Evolutionary conservation across 2,797 vertebrate species (phyloP), one percentile per base, ranked within the genome.

Genomic region (Botia almorhae): DNA sequence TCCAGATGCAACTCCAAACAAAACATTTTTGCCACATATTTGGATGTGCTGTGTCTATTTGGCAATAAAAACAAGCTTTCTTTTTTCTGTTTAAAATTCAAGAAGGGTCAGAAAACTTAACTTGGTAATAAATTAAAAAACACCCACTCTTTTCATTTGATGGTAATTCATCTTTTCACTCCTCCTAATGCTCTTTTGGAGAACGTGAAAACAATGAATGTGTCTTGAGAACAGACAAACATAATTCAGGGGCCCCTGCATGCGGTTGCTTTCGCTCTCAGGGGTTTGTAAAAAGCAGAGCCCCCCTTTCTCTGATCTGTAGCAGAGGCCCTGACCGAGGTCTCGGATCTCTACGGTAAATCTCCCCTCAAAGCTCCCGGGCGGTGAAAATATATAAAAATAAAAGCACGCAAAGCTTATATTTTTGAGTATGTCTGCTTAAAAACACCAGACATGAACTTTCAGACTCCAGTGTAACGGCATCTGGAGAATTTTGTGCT

Each of bases 301-400:
- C 51, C 17, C 76, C 61, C 60, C 78, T 68, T 71, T 76, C 69
- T 51, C 70, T 64, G 39, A 68, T 65, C 78, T 71, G 58, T 55
- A 77, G 26, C 53, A 63, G 53, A 13, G 78, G 68, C 29, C 73
- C 58, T 4, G 64, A 48, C 65, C 65, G 63, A 60, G 64, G 65
- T 58, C 63, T 78, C 51, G 46, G 67, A 61, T 69, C 67, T 29
- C 64, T 85, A 86, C 58, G 26, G 81, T 39, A 87, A 91, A 83
- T 84, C 84, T 85, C 85, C 87, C 88, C 88, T 88, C 68, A 87
- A 77, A 68, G 76, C 81, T 89, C 80, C 77, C 56, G 80, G 63
- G 74, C 48, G n/a, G 56, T 23, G 29, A 71, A 55, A 53, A 64
- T 36, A 2, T 78, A 84, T 85, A 68, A 76, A 89, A 88, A 89